Evolutionary conservation across 2,888 invertebrate genomes (phyloP).

Genomic region (Sisyra terminalis): DNA sequence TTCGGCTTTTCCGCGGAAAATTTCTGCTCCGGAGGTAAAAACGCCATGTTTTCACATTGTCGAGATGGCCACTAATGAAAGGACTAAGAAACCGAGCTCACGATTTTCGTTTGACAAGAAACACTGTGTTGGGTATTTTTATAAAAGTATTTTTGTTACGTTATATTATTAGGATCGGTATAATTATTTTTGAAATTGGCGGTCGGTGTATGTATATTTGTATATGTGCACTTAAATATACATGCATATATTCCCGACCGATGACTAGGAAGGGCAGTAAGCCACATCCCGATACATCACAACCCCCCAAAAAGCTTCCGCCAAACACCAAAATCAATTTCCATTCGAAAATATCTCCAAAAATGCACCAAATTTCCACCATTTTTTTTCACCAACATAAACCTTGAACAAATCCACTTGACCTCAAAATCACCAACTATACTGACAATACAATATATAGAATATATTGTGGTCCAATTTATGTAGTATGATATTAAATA

Average conservation of each 20-base stretch:
- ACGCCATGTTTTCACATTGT: too few relatives aligned
- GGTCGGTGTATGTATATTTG: not conserved
- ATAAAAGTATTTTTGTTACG: constrained; percentile 6
- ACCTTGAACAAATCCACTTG: too few relatives aligned
- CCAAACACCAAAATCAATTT: not conserved
- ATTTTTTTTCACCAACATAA: too few relatives aligned
- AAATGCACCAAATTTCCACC: too few relatives aligned
- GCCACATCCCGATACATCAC: not conserved
- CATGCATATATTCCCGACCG: not conserved
- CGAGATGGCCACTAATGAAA: not conserved
- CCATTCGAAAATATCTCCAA: not conserved
- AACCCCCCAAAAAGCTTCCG: not conserved
- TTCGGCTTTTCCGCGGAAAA: too few relatives aligned
- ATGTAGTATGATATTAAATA: too few relatives aligned
- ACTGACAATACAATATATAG: too few relatives aligned
- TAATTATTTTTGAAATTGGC: constrained; percentile 8
- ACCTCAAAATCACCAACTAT: too few relatives aligned
- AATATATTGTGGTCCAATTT: too few relatives aligned
- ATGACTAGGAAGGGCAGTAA: too few relatives aligned
- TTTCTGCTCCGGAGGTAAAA: too few relatives aligned
- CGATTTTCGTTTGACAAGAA: constrained; percentile 1
- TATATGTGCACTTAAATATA: not conserved
- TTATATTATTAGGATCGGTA: constrained; percentile 4
- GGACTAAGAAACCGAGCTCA: not conserved
- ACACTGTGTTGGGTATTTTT: constrained; percentile 3